phyloP scores from a whole-genome alignment of 1,140 invertebrate genomes.

The Ips typographus region DNA sequence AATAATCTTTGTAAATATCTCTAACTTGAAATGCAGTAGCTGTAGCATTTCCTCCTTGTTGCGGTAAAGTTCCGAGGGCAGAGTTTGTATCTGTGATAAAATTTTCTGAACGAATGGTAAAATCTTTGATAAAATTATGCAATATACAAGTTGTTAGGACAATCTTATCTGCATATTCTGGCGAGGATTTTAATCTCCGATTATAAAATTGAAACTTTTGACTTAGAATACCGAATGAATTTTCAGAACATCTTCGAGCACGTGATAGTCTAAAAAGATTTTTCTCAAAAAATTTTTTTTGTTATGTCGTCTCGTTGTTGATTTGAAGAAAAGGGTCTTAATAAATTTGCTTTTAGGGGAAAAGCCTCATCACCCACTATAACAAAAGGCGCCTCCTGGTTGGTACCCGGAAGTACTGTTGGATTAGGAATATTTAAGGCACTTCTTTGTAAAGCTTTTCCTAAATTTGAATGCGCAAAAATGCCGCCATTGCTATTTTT shows the following conservation, averaged over 20 bases:
- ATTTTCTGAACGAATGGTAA: too few species aligned
- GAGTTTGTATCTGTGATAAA: too few species aligned
- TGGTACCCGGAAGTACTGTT: constrained; percentile 23
- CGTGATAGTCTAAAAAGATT: too few species aligned
- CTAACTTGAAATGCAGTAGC: too few species aligned
- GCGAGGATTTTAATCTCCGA: too few species aligned
- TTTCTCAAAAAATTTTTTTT: too few species aligned
- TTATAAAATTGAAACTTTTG: constrained; percentile 2
- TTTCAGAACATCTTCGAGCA: constrained; percentile 15
- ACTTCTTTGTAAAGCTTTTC: constrained; percentile 11
- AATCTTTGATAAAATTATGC: too few species aligned
- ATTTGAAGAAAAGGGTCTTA: constrained; percentile 25
- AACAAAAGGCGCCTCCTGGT: constrained; percentile 38
- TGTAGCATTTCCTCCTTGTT: too few species aligned
- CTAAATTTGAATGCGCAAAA: constrained; percentile 28
- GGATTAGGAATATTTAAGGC: constrained; percentile 15
- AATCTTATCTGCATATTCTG: too few species aligned
- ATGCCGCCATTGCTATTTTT: constrained; percentile 45
- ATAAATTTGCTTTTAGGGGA: constrained; percentile 31
- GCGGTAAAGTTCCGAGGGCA: too few species aligned
- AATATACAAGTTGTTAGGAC: too few species aligned
- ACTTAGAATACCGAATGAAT: constrained; percentile 20
- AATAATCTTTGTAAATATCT: too few species aligned
- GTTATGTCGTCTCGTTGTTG: constrained; percentile 37
- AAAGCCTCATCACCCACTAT: constrained; percentile 40